Conservation (phyloP, 2,888 invertebrate genomes). For the Polymixis flavicincta region DNA sequence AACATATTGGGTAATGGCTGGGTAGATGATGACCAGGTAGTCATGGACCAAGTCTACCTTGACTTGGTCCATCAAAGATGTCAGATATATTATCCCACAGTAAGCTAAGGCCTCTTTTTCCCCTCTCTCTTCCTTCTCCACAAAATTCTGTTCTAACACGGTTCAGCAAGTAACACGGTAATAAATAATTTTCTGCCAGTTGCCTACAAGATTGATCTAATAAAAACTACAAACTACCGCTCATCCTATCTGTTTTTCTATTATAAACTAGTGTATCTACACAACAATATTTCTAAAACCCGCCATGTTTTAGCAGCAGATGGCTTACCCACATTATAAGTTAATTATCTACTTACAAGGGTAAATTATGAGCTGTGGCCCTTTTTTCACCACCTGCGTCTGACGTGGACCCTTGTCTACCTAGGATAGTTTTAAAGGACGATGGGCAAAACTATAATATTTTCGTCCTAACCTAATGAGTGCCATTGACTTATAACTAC, state of each 20-base stretch:
- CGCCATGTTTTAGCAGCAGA: constrained; percentile 29
- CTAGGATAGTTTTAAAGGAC: constrained; percentile 31
- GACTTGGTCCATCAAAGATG: too few relatives aligned
- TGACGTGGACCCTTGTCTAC: constrained; percentile 8
- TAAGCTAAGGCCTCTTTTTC: background rate
- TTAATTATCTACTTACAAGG: constrained; percentile 38
- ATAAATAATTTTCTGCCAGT: constrained; percentile 1
- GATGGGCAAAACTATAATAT: constrained; percentile 13
- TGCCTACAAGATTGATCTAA: background rate
- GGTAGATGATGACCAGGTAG: too few relatives aligned
- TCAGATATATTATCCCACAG: too few relatives aligned
- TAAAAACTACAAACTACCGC: constrained; percentile 10
- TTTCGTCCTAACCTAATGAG: constrained; percentile 29
- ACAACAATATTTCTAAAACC: constrained; percentile 25
- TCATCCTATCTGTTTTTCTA: background rate
- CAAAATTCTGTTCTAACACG: background rate
- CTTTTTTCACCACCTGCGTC: constrained; percentile 60
- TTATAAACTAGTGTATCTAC: constrained; percentile 1
- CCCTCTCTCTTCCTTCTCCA: background rate
- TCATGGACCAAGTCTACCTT: too few relatives aligned
- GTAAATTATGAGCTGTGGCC: constrained; percentile 45
- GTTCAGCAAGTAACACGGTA: background rate
- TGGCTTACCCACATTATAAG: constrained; percentile 19
- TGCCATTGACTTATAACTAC: constrained; percentile 31
- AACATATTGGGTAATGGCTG: too few relatives aligned